Percentiles rank a stretch among this genome's conserved stretches.
Evolutionary conservation across 2,797 vertebrate species (phyloP).

Genomic region (Glyptemys insculpta): DNA sequence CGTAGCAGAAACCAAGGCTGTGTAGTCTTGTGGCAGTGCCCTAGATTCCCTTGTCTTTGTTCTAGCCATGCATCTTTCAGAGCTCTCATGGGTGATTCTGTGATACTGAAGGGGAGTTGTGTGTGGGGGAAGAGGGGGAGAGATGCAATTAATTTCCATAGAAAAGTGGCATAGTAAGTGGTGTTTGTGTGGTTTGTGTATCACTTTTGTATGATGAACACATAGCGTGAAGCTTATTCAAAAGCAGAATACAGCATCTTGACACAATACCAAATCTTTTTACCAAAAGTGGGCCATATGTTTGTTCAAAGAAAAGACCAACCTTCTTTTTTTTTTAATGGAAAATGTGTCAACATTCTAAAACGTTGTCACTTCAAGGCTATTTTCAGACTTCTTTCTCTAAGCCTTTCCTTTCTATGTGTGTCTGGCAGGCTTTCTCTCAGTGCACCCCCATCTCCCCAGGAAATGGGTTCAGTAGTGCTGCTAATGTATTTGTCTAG

Average conservation of each 20-base stretch:
- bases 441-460: background rate
- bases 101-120: slow-evolving; percentile 39
- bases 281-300: background rate
- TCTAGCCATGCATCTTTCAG: slow-evolving; percentile 66
- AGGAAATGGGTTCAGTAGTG: background rate
- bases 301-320: slow-evolving; percentile 33
- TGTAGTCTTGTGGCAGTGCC: slow-evolving; percentile 58
- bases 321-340: background rate
- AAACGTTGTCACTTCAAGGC: slow-evolving; percentile 12
- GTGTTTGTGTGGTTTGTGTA: background rate
- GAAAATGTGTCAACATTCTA: slow-evolving; percentile 32
- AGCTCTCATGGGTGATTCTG: slow-evolving; percentile 52
- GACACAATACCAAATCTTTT: background rate
- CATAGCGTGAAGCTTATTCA: background rate
- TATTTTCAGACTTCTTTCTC: slow-evolving; percentile 19
- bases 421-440: background rate
- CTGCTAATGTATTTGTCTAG: background rate
- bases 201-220: slow-evolving; percentile 29
- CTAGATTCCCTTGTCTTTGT: slow-evolving; percentile 80
- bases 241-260: background rate
- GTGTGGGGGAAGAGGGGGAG: background rate
- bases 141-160: background rate
- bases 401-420: background rate
- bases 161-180: slow-evolving; percentile 16
- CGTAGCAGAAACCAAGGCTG: slow-evolving; percentile 53